Percentiles rank a stretch among this genome's conserved stretches.
phyloP scores from a whole-genome alignment of 2,888 invertebrate genomes.

The Hipparchia sbordonii region DNA sequence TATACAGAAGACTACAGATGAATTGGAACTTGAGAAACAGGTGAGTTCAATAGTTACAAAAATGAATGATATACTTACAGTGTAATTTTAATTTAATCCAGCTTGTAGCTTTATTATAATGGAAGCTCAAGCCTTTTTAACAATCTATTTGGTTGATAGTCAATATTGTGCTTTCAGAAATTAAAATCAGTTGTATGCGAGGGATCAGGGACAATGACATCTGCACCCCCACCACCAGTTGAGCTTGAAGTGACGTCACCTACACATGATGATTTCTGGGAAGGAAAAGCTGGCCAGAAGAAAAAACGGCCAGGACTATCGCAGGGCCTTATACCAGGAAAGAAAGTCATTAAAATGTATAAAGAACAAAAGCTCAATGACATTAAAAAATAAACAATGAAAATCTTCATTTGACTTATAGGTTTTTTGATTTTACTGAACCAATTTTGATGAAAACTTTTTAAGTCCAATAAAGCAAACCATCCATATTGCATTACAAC shows the following conservation, averaged over 20 bases:
- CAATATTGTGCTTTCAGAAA: slow-evolving; percentile 53
- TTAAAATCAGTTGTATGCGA: slow-evolving; percentile 72
- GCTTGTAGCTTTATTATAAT: too few relatives aligned
- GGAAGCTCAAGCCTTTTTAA: too few relatives aligned
- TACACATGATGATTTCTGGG: slow-evolving; percentile 74
- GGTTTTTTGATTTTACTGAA: not conserved
- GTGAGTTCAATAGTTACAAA: slow-evolving; percentile 45
- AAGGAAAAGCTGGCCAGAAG: slow-evolving; percentile 81
- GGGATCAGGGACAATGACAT: slow-evolving; percentile 65
- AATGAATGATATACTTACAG: not conserved
- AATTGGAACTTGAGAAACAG: slow-evolving; percentile 82
- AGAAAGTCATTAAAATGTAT: slow-evolving; percentile 92
- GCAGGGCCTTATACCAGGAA: slow-evolving; percentile 90
- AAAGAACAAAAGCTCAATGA: slow-evolving; percentile 84
- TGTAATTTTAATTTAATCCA: too few relatives aligned
- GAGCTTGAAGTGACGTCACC: slow-evolving; percentile 51
- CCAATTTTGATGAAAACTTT: not conserved
- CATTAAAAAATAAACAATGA: slow-evolving; percentile 47
- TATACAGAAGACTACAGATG: slow-evolving; percentile 85
- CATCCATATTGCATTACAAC: not conserved
- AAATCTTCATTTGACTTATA: not conserved
- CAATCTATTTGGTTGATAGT: not conserved
- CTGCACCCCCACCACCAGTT: slow-evolving; percentile 60
- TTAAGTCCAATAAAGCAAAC: too few relatives aligned
- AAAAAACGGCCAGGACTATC: slow-evolving; percentile 91